These are phyloP conservation scores for Globia sparganii DNA, from an alignment of 2,888 invertebrate species.

Conservation along the genomic window DNA sequence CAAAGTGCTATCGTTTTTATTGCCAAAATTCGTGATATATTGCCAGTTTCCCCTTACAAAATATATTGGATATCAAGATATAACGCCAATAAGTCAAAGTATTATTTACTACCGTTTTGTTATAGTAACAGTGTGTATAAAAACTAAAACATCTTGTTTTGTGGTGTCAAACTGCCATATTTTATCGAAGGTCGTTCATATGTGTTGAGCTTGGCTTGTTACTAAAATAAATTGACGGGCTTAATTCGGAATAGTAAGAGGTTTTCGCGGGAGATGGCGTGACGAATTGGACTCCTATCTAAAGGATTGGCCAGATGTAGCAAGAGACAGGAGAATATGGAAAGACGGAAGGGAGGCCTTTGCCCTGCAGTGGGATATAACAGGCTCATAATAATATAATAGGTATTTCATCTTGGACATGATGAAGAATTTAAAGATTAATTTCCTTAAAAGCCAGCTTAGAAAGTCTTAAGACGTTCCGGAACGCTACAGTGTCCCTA, in stretches of 20 bases:
- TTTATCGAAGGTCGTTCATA: slow-evolving; percentile 1
- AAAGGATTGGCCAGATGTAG: too few species aligned
- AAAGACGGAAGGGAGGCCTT: too few species aligned
- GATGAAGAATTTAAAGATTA: background rate
- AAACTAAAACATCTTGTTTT: slow-evolving; percentile 1
- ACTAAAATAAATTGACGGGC: slow-evolving; percentile 15
- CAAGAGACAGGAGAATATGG: too few species aligned
- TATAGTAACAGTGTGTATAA: background rate
- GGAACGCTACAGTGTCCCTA: slow-evolving; percentile 1
- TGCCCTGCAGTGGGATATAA: too few species aligned
- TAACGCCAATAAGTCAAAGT: slow-evolving; percentile 31
- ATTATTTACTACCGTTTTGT: slow-evolving; percentile 44
- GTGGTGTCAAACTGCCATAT: slow-evolving; percentile 11
- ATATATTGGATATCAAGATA: slow-evolving; percentile 52
- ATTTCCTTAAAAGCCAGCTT: slow-evolving; percentile 8
- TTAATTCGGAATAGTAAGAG: slow-evolving; percentile 2
- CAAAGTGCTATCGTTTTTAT: slow-evolving; percentile 63
- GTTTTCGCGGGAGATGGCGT: too few species aligned
- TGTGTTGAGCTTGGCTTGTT: background rate
- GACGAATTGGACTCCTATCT: too few species aligned
- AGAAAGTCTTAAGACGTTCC: slow-evolving; percentile 13
- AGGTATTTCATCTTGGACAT: background rate
- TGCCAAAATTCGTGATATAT: slow-evolving; percentile 57
- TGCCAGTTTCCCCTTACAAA: slow-evolving; percentile 29
- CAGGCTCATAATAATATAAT: too few species aligned